Percentiles rank a stretch among this genome's conserved stretches.
These are phyloP conservation scores for Neolamprologus cancellatus DNA, from an alignment of 2,113 vertebrate genomes.

Conservation along the genomic window DNA sequence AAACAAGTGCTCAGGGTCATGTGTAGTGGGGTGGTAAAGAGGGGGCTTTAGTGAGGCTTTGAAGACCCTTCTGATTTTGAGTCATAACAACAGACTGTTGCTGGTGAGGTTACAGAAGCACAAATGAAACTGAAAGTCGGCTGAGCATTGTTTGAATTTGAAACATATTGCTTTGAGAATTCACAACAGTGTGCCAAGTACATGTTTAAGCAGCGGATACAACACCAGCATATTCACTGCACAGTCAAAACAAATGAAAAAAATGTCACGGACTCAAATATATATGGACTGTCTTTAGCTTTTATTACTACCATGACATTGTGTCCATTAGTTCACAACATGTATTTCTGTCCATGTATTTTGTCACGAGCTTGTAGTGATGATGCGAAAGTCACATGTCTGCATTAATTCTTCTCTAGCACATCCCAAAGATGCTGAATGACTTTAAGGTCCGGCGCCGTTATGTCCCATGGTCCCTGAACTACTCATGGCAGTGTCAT, in stretches of 20 bases:
- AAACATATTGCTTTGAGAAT: neutral
- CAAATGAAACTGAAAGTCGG: neutral
- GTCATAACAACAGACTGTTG: neutral
- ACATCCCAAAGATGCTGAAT: neutral
- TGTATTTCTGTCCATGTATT: neutral
- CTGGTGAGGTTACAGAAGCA: neutral
- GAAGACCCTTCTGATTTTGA: neutral
- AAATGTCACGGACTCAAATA: neutral
- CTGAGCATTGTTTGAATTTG: neutral
- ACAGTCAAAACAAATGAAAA: neutral
- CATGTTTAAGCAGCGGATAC: neutral
- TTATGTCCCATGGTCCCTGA: neutral
- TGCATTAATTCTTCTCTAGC: neutral
- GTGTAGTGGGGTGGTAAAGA: neutral
- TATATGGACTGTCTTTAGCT: neutral
- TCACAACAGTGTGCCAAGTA: neutral
- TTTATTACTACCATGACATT: neutral
- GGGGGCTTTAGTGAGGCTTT: neutral
- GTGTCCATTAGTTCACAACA: neutral
- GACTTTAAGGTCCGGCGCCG: accelerated
- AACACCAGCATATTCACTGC: neutral
- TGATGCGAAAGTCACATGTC: neutral
- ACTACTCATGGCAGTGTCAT: neutral
- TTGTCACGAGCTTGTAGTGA: neutral
- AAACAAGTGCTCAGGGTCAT: constrained; percentile 18